phyloP scores from a whole-genome alignment of 2,888 invertebrate species.

The Morpho deidamia region DNA sequence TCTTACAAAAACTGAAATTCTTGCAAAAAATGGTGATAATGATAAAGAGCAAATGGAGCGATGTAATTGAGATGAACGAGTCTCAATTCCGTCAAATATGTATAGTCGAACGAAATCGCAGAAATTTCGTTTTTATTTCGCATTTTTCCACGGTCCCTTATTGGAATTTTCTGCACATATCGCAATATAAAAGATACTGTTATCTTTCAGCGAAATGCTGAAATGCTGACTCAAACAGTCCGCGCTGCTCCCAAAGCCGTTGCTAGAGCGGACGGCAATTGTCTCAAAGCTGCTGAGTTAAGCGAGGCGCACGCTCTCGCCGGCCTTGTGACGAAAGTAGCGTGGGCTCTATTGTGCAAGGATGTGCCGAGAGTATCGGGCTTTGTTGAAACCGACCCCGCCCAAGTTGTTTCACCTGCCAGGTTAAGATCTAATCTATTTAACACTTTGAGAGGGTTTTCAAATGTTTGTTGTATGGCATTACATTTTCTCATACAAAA shows the following conservation, averaged over 20 bases:
- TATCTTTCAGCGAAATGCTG: slow-evolving; percentile 49
- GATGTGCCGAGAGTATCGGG: slow-evolving; percentile 56
- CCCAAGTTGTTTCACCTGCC: slow-evolving; percentile 58
- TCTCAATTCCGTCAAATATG: no score
- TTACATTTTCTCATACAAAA: no score
- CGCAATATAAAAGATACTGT: background rate
- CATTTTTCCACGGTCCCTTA: background rate
- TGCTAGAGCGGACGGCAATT: slow-evolving; percentile 40
- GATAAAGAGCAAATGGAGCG: no score
- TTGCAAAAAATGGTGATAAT: no score
- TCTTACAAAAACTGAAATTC: no score
- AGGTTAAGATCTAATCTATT: slow-evolving; percentile 35
- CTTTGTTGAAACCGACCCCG: slow-evolving; percentile 56
- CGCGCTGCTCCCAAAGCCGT: slow-evolving; percentile 45
- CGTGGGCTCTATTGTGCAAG: slow-evolving; percentile 54
- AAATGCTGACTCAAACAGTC: slow-evolving; percentile 57
- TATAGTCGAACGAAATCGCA: no score
- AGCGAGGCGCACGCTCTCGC: slow-evolving; percentile 68
- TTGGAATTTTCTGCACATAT: background rate
- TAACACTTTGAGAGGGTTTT: background rate
- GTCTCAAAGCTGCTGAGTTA: slow-evolving; percentile 47
- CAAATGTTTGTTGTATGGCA: background rate
- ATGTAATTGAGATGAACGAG: no score
- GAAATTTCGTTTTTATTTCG: no score
- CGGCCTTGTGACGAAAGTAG: slow-evolving; percentile 55